Evolutionary conservation across 2,113 vertebrate genomes (phyloP), one percentile per base, ranked within the genome.

Genomic region (Ailuropoda melanoleuca): DNA sequence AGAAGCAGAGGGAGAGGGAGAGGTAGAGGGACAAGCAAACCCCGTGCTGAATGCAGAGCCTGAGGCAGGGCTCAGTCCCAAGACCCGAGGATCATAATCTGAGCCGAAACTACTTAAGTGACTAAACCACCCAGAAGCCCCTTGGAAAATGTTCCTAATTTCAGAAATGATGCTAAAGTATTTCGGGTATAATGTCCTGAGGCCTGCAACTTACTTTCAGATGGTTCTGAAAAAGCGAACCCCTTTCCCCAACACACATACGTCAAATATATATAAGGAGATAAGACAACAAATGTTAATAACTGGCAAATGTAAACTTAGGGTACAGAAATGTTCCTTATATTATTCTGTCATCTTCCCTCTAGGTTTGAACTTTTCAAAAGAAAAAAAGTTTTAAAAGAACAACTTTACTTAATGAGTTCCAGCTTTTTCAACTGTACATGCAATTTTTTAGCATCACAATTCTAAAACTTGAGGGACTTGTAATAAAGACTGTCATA

Each of bases 361-460:
- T 72, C 24, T 60, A 60, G 37, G 62, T 82, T 43, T 94, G 60
- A 72, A 58, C 80, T 93, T 87, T 96, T 91, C 3, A 34, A 93
- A 90, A 95, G 39, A 50, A 50, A 85, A 81, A 80, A 50, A 8
- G 3, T 88, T 92, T 74, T 53, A 7, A 81, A 89, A 94, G 26
- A 94, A 95, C 91, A 56, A 80, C 39, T 80, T 91, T 66, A 74
- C 43, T 66, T 88, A 78, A 91, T 62, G 34, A 90, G 55, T 29
- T 91, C 39, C 77, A 95, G 68, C 13, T 95, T 97, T 96, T 86
- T 96, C 94, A 74, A 90, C 3, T 78, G 7, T 48, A 82, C 82
- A 93, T 82, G n/a, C 15, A 88, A 89, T 85, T 90, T 48, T 93
- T 90, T 46, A 82, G 39, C 43, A 86, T 37, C 88, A 55, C 34